Evolutionary conservation across 2,113 vertebrate species (phyloP).

Genomic region (Lates calcarifer): DNA sequence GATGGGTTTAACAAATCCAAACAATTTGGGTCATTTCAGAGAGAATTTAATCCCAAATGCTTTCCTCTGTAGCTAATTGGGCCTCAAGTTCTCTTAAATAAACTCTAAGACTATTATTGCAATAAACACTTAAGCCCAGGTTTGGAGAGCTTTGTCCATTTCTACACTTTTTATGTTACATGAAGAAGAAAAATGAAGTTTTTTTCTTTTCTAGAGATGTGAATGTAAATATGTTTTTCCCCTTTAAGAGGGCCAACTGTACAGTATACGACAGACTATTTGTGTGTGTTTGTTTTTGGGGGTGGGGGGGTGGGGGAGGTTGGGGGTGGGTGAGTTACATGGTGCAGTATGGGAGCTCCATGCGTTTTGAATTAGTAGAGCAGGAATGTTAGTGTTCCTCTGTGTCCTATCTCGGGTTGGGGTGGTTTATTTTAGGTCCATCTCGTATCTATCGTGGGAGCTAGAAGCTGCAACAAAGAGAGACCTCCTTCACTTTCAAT

Average conservation of each 20-base stretch:
- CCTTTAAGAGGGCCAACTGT: conserved; percentile 69
- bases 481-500: conserved; percentile 40
- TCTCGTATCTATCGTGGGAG: conserved; percentile 64
- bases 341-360: conserved; percentile 66
- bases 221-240: conserved; percentile 80
- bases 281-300: conserved; percentile 42
- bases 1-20: background rate
- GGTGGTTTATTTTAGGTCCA: conserved; percentile 73
- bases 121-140: conserved; percentile 24
- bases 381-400: conserved; percentile 74
- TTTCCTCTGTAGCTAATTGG: conserved; percentile 8
- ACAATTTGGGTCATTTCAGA: background rate
- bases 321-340: conserved; percentile 19
- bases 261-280: conserved; percentile 65
- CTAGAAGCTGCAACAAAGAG: conserved; percentile 52
- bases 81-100: background rate
- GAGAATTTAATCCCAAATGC: background rate
- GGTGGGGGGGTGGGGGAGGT: background rate
- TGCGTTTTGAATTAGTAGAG: conserved; percentile 68
- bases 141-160: conserved; percentile 50
- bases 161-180: conserved; percentile 56
- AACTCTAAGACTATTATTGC: conserved; percentile 6
- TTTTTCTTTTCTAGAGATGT: conserved; percentile 71
- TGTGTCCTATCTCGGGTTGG: conserved; percentile 66
- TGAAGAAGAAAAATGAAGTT: conserved; percentile 6